Percentiles rank a stretch among this genome's conserved stretches.
These are phyloP conservation scores for Spicauda simplicius DNA, from an alignment of 2,888 invertebrate genomes.

Conservation along the genomic window DNA sequence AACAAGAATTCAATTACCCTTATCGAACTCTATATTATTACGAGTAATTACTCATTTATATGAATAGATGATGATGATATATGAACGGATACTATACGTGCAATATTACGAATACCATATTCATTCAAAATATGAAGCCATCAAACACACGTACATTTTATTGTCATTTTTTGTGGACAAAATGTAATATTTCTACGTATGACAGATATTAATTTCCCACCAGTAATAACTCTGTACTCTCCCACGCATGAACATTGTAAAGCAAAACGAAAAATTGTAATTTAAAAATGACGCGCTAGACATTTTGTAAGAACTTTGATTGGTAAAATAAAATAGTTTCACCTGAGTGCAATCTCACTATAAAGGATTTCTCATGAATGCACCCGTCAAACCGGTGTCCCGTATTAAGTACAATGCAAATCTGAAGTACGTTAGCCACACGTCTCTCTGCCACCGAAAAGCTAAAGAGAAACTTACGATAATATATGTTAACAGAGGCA, in stretches of 20 bases:
- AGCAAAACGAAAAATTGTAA: constrained; percentile 7
- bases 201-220: constrained; percentile 14
- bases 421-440: not conserved
- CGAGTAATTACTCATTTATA: no score
- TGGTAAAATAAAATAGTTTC: constrained; percentile 20
- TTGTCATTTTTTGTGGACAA: not conserved
- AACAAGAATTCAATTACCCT: no score
- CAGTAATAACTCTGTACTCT: constrained; percentile 5
- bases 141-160: not conserved
- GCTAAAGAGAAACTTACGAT: not conserved
- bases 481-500: no score
- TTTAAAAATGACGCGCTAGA: constrained; percentile 22
- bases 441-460: not conserved
- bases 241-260: constrained; percentile 14
- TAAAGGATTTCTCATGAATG: constrained; percentile 21
- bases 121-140: no score
- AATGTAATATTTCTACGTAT: not conserved
- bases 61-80: no score
- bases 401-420: constrained; percentile 20
- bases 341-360: constrained; percentile 9
- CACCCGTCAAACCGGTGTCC: constrained; percentile 22
- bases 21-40: no score
- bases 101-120: no score
- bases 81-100: no score
- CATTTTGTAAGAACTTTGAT: constrained; percentile 22